A percentile compares a stretch with the other conserved stretches of the same genome.
Evolutionary conservation across 1,140 invertebrate genomes (phyloP).

Genomic region (Bicyclus anynana): DNA sequence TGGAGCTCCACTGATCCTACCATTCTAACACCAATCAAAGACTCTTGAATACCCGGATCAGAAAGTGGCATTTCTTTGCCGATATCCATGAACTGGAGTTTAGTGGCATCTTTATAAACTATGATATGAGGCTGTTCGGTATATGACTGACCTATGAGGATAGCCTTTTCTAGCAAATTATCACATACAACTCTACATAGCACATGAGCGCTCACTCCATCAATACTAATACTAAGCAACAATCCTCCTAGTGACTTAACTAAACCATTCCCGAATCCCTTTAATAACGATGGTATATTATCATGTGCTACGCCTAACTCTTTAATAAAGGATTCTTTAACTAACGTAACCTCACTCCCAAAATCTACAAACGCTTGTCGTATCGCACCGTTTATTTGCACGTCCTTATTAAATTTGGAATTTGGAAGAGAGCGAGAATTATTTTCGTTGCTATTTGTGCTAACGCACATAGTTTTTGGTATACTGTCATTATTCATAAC

Average conservation of each 20-base stretch:
- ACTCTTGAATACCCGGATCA: too few relatives aligned
- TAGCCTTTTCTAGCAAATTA: slow-evolving; percentile 12
- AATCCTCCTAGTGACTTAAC: slow-evolving; percentile 17
- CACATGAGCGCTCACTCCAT: slow-evolving; percentile 19
- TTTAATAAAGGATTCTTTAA: slow-evolving; percentile 9
- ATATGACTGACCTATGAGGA: slow-evolving; percentile 26
- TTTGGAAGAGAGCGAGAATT: background rate
- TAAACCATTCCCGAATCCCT: slow-evolving; percentile 16
- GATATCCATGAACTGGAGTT: background rate
- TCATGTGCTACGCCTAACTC: slow-evolving; percentile 7
- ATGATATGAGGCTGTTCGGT: slow-evolving; percentile 25
- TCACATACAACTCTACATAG: slow-evolving; percentile 22
- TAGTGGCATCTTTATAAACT: slow-evolving; percentile 12
- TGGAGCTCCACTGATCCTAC: too few relatives aligned
- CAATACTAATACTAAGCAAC: slow-evolving; percentile 16
- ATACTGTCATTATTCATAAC: background rate
- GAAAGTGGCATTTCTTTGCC: too few relatives aligned
- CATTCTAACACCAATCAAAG: too few relatives aligned
- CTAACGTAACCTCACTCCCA: slow-evolving; percentile 7
- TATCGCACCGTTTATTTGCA: slow-evolving; percentile 4
- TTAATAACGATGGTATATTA: slow-evolving; percentile 3
- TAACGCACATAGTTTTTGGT: slow-evolving; percentile 1
- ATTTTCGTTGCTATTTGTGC: background rate
- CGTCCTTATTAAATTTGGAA: slow-evolving; percentile 1
- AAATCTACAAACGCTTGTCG: slow-evolving; percentile 15